Evolutionary conservation across 2,888 invertebrate species (phyloP).

Genomic region (Pammene aurita): DNA sequence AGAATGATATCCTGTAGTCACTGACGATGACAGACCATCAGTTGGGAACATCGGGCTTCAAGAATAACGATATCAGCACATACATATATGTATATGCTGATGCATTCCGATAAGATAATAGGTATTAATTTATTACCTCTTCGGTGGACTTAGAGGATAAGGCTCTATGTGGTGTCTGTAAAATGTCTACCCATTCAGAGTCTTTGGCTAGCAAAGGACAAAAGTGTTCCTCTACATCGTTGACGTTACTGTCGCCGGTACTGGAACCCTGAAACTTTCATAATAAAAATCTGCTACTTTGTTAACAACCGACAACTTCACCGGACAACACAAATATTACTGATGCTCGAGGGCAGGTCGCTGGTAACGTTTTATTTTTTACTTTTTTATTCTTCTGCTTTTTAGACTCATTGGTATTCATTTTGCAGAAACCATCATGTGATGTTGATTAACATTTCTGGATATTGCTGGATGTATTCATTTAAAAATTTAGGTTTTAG

Average conservation of each 20-base stretch:
- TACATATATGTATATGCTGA: too few species aligned
- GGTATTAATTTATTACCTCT: conserved; percentile 53
- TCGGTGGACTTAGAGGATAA: conserved; percentile 54
- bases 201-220: conserved; percentile 75
- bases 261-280: conserved; percentile 50
- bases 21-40: too few species aligned
- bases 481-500: conserved; percentile 3
- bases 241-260: conserved; percentile 45
- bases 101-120: too few species aligned
- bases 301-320: not conserved
- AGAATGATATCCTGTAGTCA: too few species aligned
- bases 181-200: conserved; percentile 76
- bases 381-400: conserved; percentile 63
- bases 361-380: conserved; percentile 58
- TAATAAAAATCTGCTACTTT: not conserved
- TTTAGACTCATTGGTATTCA: conserved; percentile 55
- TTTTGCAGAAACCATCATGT: conserved; percentile 58
- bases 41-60: too few species aligned
- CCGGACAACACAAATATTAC: conserved; percentile 48
- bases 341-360: conserved; percentile 60
- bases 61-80: too few species aligned
- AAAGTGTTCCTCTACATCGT: conserved; percentile 48
- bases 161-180: conserved; percentile 54
- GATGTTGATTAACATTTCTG: conserved; percentile 25
- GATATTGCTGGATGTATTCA: not conserved